These are phyloP conservation scores for Heliconius ismenius DNA, from an alignment of 2,888 invertebrate species.

Conservation along the genomic window DNA sequence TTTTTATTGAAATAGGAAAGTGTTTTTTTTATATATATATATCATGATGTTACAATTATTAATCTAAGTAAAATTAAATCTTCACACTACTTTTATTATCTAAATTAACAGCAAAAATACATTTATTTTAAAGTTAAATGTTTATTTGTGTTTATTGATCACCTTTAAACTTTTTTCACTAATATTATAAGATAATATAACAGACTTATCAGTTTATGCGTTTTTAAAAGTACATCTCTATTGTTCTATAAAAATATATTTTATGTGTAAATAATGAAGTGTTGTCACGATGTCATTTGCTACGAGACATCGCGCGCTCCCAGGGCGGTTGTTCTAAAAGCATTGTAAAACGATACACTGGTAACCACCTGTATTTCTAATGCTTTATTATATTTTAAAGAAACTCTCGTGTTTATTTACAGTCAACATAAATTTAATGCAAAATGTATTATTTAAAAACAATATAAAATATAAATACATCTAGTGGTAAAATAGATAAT, in stretches of 20 bases:
- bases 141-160: not conserved
- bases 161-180: no score
- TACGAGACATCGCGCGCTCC: constrained; percentile 26
- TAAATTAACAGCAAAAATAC: not conserved
- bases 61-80: not conserved
- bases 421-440: not conserved
- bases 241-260: not conserved
- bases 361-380: constrained; percentile 23
- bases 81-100: not conserved
- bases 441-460: not conserved
- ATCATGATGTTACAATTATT: not conserved
- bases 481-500: not conserved
- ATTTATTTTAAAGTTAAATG: not conserved
- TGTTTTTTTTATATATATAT: not conserved
- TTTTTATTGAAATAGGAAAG: not conserved
- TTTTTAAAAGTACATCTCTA: not conserved
- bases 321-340: constrained; percentile 34
- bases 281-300: constrained; percentile 22
- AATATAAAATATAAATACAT: not conserved
- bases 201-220: not conserved
- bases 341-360: constrained; percentile 35
- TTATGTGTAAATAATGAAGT: constrained; percentile 12
- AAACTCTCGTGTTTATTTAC: constrained; percentile 1
- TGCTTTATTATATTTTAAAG: constrained; percentile 28
- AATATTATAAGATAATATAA: not conserved